A percentile compares a stretch with the other conserved stretches of the same genome.
Evolutionary conservation across 2,888 invertebrate genomes (phyloP).

Genomic region (Euzophera pinguis): DNA sequence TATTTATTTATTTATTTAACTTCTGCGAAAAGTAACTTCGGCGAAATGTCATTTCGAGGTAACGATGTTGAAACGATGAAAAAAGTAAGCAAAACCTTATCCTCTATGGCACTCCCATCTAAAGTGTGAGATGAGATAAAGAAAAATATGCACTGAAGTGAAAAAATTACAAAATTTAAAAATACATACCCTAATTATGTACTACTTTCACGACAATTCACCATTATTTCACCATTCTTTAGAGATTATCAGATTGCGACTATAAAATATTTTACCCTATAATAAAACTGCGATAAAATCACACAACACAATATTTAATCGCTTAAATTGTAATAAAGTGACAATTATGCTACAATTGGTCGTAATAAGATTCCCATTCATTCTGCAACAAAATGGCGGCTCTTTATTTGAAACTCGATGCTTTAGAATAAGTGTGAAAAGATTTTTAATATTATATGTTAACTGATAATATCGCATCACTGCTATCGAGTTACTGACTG

Average conservation of each 20-base stretch:
- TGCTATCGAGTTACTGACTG: background rate
- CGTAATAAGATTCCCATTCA: slow-evolving; percentile 27
- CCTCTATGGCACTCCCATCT: too few species aligned
- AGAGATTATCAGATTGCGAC: slow-evolving; percentile 12
- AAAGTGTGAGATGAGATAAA: too few species aligned
- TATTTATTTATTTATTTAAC: too few species aligned
- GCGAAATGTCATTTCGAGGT: too few species aligned
- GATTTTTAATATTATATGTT: slow-evolving; percentile 18
- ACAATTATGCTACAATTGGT: slow-evolving; percentile 30
- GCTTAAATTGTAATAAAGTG: slow-evolving; percentile 40
- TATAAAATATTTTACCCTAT: slow-evolving; percentile 14
- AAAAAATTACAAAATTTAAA: too few species aligned
- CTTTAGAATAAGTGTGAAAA: slow-evolving; percentile 32
- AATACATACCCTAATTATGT: too few species aligned
- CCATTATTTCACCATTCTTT: background rate
- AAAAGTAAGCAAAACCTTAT: too few species aligned
- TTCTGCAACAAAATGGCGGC: slow-evolving; percentile 27
- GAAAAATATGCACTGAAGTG: too few species aligned
- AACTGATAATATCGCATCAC: background rate
- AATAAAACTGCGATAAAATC: slow-evolving; percentile 12
- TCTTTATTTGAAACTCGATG: slow-evolving; percentile 40
- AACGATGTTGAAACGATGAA: too few species aligned
- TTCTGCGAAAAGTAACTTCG: too few species aligned
- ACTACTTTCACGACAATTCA: too few species aligned
- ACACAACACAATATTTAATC: slow-evolving; percentile 26